These are phyloP conservation scores for Zophobas atratus DNA, from an alignment of 1,140 invertebrate genomes.

Conservation along the genomic window DNA sequence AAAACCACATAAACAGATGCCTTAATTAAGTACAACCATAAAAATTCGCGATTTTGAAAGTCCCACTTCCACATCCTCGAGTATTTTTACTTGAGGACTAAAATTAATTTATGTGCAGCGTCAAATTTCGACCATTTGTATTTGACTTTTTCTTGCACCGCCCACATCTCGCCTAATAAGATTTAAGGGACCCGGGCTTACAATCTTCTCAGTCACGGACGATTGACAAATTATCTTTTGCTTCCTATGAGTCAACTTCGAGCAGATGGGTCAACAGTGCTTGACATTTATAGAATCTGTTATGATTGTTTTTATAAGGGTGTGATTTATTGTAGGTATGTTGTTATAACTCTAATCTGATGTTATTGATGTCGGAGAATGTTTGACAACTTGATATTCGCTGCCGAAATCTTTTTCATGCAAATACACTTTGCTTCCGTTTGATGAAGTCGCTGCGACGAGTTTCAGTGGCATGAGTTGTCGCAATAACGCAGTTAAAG, in stretches of 20 bases:
- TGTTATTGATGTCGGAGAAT: background rate
- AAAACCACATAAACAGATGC: constrained; percentile 11
- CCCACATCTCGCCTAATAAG: background rate
- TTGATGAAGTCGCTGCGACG: background rate
- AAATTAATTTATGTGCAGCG: background rate
- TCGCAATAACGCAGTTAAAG: no score
- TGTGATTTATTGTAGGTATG: constrained; percentile 49
- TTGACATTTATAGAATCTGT: constrained; percentile 46
- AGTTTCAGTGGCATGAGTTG: background rate
- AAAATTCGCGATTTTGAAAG: background rate
- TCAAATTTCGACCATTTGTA: background rate
- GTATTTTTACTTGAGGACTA: background rate
- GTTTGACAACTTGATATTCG: background rate
- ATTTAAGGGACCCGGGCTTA: background rate
- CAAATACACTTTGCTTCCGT: background rate
- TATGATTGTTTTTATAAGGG: constrained; percentile 47
- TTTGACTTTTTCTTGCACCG: background rate
- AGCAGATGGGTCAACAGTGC: constrained; percentile 46
- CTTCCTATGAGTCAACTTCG: constrained; percentile 45
- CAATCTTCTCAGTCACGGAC: constrained; percentile 17
- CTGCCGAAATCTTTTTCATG: background rate
- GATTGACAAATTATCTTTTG: constrained; percentile 48
- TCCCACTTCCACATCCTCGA: background rate
- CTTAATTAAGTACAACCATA: background rate
- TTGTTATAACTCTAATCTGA: background rate